Conservation (phyloP, 2,797 vertebrate genomes). For the Coluber constrictor region DNA sequence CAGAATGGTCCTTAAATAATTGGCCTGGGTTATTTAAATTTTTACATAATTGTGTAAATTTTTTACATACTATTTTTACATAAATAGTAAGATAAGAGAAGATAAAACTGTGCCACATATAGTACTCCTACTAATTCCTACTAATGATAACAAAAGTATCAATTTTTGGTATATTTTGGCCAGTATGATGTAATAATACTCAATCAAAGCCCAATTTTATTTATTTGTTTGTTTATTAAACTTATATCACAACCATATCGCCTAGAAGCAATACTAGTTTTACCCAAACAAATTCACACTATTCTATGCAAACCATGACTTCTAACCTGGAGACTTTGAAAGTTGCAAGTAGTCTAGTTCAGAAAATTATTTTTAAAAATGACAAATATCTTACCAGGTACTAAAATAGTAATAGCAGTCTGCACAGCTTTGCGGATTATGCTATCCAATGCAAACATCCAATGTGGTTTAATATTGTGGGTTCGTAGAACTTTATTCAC, state of each 20-base stretch:
- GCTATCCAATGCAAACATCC: conserved; percentile 99
- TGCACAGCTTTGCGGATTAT: conserved; percentile 98
- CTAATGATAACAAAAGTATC: background rate
- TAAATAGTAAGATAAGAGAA: background rate
- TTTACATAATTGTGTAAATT: background rate
- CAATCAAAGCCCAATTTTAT: background rate
- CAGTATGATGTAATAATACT: background rate
- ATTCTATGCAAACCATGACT: background rate
- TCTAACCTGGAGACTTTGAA: background rate
- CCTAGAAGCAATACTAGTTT: background rate
- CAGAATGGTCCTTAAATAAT: background rate
- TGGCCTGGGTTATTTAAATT: background rate
- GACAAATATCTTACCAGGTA: conserved; percentile 82
- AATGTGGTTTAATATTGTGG: conserved; percentile 98
- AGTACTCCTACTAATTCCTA: background rate
- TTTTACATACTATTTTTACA: background rate
- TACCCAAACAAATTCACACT: background rate
- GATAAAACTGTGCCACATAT: background rate
- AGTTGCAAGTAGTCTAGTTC: background rate
- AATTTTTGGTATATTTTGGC: background rate
- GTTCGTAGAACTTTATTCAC: conserved; percentile 97
- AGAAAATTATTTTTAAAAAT: background rate
- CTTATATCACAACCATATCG: background rate
- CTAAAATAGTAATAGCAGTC: conserved; percentile 95
- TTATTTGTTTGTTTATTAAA: background rate